Conservation (phyloP, 2,888 invertebrate genomes). For the Ptychoptera albimana region DNA sequence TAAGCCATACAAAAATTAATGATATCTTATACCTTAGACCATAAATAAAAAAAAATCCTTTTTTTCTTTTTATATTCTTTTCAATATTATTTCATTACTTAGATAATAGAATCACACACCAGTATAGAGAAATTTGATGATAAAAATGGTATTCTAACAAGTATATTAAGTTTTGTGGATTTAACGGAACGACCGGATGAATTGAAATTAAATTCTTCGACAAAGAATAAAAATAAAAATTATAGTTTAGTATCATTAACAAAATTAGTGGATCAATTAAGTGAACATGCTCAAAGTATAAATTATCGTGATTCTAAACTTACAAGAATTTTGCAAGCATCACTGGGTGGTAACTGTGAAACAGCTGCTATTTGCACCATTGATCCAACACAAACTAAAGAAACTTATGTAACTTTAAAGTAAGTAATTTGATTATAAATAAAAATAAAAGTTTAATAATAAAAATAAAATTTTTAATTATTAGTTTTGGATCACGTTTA, state of each 20-base stretch:
- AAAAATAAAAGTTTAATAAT: background rate
- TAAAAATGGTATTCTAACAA: constrained; percentile 41
- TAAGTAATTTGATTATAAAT: constrained; percentile 18
- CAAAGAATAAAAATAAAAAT: too few species aligned
- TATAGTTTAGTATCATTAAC: constrained; percentile 49
- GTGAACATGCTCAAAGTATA: constrained; percentile 40
- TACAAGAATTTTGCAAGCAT: constrained; percentile 68
- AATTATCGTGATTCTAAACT: constrained; percentile 74
- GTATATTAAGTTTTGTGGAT: constrained; percentile 77
- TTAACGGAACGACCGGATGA: constrained; percentile 70
- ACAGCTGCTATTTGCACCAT: constrained; percentile 77
- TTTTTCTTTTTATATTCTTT: too few species aligned
- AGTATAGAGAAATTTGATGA: constrained; percentile 19
- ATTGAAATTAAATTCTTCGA: constrained; percentile 26
- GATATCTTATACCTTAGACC: too few species aligned
- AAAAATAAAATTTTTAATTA: constrained; percentile 10
- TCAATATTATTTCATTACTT: too few species aligned
- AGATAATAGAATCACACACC: too few species aligned
- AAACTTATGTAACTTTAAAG: constrained; percentile 47
- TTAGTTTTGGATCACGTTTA: constrained; percentile 67
- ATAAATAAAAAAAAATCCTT: too few species aligned
- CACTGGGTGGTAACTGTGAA: constrained; percentile 75
- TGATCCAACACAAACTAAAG: constrained; percentile 62
- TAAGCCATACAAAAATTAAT: too few species aligned
- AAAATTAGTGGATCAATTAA: constrained; percentile 66